Base-by-base conservation (phyloP, 2,888 invertebrate species). In the Monoplex corrugatus region DNA sequence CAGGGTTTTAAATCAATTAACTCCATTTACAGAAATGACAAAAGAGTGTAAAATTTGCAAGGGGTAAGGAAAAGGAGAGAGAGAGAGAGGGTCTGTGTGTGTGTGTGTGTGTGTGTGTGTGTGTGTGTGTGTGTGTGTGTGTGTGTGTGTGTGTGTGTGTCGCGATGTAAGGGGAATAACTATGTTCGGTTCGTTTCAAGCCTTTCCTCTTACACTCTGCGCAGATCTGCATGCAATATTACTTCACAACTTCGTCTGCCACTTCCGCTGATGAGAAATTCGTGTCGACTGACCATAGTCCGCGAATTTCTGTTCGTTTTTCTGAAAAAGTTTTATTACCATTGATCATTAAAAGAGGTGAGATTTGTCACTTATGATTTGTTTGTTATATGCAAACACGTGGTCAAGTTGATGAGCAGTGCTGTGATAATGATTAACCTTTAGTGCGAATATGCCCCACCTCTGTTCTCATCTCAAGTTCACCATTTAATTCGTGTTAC, bases 241-340 rank as follows among this genome's bases (percentile, higher is more conserved):
- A 32, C 45, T 45, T 45, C 32, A 43, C 78, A 80, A n/a, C 28
- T 80, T 50, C 84, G 84, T 84, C 84, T 84, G 63, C 50, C 72
- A 75, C 84, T 85, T 85, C 83, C 78, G 50, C 78, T 68, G 3
- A 13, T 43, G 40, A 72, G 91, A 90, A 90, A 91, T 98, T 98
- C 98, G 98, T 97, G 98, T 98, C 96, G 98, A 98, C 98, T 98
- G 98, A 97, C 98, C 98, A 98, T 98, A 98, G 98, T 98, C 98
- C 98, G 97, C 98, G 98, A 97, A 98, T 97, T 97, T 96, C 95
- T 94, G 57, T 23, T 40, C 5, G 2, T 78, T 80, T 72, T 35
- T 43, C 43, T 40, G 40, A 28, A 10, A 8, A 32, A 68, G 32
- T 40, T 80, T 80, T 13, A 40, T 43, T 28, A 43, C 28, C 43